Base-by-base conservation (phyloP, 2,113 vertebrate genomes). In the Gallinago jamesoni region DNA sequence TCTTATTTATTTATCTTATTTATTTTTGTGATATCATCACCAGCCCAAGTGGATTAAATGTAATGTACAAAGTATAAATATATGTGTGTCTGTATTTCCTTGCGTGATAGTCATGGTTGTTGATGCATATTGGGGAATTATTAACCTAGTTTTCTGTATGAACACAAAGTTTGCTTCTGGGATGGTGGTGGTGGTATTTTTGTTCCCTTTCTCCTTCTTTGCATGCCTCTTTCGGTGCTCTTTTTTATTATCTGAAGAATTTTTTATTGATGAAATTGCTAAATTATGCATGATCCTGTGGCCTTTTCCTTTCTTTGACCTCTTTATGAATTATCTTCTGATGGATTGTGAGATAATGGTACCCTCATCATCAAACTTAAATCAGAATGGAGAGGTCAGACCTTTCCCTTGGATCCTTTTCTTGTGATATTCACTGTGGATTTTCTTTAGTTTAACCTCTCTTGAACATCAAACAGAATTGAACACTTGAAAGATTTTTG, bases 211-310 rank as follows among this genome's bases (percentile, higher is more conserved):
- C 27, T 76, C 23, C 23, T 77, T 63, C 59, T 83, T 33, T 55
- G 53, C 6, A 10, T 77, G 15, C 63, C 50, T 92, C 55, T 95
- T 79, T 74, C 90, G 66, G 72, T 48, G 87, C 74, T 91, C 84
- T 67, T 72, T 86, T 90, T 94, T 95, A 94, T 94, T 95, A 90
- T 62, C 70, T 86, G 82, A 88, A 80, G 50, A 74, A 95, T 96
- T 96, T 55, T 91, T 96, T 95, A 89, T 94, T 96, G 89, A 94
- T 95, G 77, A 96, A 92, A 73, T 66, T 66, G 22, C 31, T 96
- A 73, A 96, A 96, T 97, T 84, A 96, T 94, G 84, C 78, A 96
- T 97, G 89, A 76, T 76, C 81, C 45, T 41, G 31, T 87, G 74
- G 91, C 74, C 84, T 96, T 94, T 94, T 93, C 45, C 66, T 84